Percentiles rank a stretch among this genome's conserved stretches.
These are phyloP conservation scores for Chrysolina americana DNA, from an alignment of 2,888 invertebrate species.

Conservation along the genomic window DNA sequence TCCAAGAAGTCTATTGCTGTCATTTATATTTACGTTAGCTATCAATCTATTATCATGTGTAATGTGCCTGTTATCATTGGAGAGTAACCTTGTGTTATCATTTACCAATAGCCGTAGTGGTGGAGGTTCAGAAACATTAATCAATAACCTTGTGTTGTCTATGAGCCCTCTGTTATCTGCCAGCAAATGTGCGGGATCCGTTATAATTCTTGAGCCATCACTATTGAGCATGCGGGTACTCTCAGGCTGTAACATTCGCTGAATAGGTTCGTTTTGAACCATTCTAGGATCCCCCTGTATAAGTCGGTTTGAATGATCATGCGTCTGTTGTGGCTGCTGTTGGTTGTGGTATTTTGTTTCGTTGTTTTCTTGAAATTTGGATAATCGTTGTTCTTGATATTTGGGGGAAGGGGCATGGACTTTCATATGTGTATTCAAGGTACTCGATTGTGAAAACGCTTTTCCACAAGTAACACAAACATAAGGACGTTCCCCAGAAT, in stretches of 20 bases:
- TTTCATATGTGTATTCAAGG: slow-evolving; percentile 70
- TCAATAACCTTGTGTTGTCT: slow-evolving; percentile 55
- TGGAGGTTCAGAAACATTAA: slow-evolving; percentile 65
- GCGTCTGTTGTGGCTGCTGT: slow-evolving; percentile 55
- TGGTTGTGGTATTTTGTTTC: slow-evolving; percentile 44
- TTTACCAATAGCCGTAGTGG: slow-evolving; percentile 61
- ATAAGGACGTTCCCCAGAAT: slow-evolving; percentile 69
- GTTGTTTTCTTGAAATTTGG: slow-evolving; percentile 54
- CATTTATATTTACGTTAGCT: slow-evolving; percentile 59
- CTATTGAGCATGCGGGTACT: slow-evolving; percentile 54
- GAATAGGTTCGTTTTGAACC: slow-evolving; percentile 61
- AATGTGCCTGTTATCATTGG: slow-evolving; percentile 62
- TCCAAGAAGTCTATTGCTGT: slow-evolving; percentile 58
- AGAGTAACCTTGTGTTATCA: slow-evolving; percentile 62
- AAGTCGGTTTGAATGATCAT: slow-evolving; percentile 58
- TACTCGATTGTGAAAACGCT: slow-evolving; percentile 69
- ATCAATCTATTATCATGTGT: slow-evolving; percentile 64
- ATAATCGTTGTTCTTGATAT: slow-evolving; percentile 58
- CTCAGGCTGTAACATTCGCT: slow-evolving; percentile 61
- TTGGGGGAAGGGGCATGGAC: slow-evolving; percentile 64
- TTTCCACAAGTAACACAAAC: slow-evolving; percentile 69
- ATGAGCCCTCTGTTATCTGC: slow-evolving; percentile 54
- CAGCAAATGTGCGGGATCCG: slow-evolving; percentile 61
- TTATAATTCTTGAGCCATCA: slow-evolving; percentile 58
- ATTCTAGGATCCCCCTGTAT: slow-evolving; percentile 63